Conservation (phyloP, 2,888 invertebrate species). For the Phortica magna region DNA sequence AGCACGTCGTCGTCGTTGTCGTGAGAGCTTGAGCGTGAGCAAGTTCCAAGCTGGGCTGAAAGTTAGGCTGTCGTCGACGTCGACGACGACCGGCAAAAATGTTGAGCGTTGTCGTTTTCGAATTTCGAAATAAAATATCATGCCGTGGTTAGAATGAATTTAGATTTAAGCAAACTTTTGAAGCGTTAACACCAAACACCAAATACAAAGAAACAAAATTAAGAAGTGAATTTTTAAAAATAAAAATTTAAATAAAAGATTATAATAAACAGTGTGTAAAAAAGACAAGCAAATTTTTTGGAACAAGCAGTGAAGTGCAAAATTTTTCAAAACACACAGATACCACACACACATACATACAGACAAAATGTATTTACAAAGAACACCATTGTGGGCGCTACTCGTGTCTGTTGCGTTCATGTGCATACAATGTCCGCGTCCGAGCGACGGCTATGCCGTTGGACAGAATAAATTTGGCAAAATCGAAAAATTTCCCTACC, state of each 20-base stretch:
- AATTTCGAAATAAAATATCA: constrained; percentile 72
- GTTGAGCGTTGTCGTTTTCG: constrained; percentile 38
- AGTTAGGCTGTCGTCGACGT: constrained; percentile 36
- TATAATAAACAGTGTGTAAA: not conserved
- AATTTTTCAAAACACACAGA: not conserved
- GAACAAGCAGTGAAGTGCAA: constrained; percentile 16
- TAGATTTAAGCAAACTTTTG: constrained; percentile 74
- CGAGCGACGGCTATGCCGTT: constrained; percentile 63
- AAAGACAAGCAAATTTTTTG: constrained; percentile 6
- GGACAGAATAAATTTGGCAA: constrained; percentile 73
- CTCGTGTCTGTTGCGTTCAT: constrained; percentile 21
- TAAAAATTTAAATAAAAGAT: constrained; percentile 10
- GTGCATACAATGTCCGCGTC: not conserved
- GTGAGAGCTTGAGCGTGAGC: not conserved
- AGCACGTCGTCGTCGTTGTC: constrained; percentile 3
- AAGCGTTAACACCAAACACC: constrained; percentile 57
- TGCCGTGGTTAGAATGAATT: constrained; percentile 71
- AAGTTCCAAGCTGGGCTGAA: constrained; percentile 18
- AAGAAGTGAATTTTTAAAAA: constrained; percentile 29
- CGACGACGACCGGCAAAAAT: constrained; percentile 59
- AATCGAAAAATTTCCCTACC: constrained; percentile 75
- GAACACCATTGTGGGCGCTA: constrained; percentile 22
- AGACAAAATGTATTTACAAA: constrained; percentile 44
- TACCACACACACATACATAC: not conserved
- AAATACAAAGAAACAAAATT: constrained; percentile 25